These are phyloP conservation scores for Thereva nobilitata DNA, from an alignment of 2,888 invertebrate genomes.

Conservation along the genomic window DNA sequence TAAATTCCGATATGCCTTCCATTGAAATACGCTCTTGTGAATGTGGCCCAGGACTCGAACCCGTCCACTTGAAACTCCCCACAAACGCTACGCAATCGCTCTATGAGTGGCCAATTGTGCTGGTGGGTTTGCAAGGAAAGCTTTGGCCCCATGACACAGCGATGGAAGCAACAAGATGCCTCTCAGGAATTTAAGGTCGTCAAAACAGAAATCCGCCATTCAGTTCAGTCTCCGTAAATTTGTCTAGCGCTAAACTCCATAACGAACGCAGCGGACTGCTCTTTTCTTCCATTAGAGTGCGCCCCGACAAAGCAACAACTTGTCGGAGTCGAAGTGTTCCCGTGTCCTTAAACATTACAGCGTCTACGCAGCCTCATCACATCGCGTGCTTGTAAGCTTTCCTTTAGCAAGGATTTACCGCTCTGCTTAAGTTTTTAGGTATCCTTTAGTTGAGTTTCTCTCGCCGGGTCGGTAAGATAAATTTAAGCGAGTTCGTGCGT, in stretches of 20 bases:
- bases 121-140: too few relatives aligned
- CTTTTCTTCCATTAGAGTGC: conserved; percentile 20
- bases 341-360: conserved; percentile 1
- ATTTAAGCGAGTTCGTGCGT: conserved; percentile 9
- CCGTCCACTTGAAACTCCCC: too few relatives aligned
- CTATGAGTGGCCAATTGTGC: too few relatives aligned
- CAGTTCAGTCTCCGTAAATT: conserved; percentile 22
- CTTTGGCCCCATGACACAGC: too few relatives aligned
- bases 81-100: too few relatives aligned
- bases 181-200: conserved; percentile 8
- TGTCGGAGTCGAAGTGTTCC: conserved; percentile 23
- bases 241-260: conserved; percentile 12
- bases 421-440: not conserved
- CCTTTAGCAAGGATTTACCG: conserved; percentile 9
- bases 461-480: conserved; percentile 38
- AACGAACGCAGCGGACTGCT: conserved; percentile 17
- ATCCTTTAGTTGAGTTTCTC: conserved; percentile 40
- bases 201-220: conserved; percentile 6
- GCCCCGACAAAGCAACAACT: conserved; percentile 32
- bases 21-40: too few relatives aligned
- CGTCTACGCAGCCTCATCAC: conserved; percentile 27
- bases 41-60: too few relatives aligned
- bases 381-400: conserved; percentile 16
- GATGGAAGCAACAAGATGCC: not conserved
- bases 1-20: too few relatives aligned